Evolutionary conservation across 35 echinoderm and acorn worm species (phyloP).

Genomic region (Acanthaster planci): DNA sequence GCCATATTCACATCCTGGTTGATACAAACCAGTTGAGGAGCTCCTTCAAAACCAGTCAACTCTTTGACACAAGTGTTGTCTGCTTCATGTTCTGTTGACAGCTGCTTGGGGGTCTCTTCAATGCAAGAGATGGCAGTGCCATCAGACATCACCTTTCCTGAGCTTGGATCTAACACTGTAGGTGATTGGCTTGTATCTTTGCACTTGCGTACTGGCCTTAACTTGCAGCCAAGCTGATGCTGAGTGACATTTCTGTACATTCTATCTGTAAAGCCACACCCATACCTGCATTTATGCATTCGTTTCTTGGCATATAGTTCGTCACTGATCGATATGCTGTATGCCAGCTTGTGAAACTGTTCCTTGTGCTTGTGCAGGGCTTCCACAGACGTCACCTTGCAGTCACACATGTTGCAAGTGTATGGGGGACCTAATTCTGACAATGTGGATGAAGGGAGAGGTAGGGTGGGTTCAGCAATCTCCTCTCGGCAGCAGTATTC

Average conservation of each 20-base stretch:
- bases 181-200: neutral
- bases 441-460: neutral
- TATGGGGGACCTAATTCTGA: neutral
- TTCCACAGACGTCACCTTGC: neutral
- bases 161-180: neutral
- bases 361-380: neutral
- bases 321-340: neutral
- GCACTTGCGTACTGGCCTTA: neutral
- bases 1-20: no score
- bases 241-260: neutral
- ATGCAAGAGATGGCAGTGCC: no score
- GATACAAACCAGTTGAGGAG: no score
- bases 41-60: no score
- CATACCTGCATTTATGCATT: neutral
- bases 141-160: neutral
- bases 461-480: neutral
- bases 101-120: no score
- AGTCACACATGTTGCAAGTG: slow-evolving; percentile 14
- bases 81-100: no score
- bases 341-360: slow-evolving; percentile 1
- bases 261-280: neutral
- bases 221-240: neutral
- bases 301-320: neutral
- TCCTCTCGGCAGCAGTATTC: neutral
- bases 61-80: no score